Evolutionary conservation across 2,888 invertebrate genomes (phyloP).

Genomic region (Brachyopa scutellaris): DNA sequence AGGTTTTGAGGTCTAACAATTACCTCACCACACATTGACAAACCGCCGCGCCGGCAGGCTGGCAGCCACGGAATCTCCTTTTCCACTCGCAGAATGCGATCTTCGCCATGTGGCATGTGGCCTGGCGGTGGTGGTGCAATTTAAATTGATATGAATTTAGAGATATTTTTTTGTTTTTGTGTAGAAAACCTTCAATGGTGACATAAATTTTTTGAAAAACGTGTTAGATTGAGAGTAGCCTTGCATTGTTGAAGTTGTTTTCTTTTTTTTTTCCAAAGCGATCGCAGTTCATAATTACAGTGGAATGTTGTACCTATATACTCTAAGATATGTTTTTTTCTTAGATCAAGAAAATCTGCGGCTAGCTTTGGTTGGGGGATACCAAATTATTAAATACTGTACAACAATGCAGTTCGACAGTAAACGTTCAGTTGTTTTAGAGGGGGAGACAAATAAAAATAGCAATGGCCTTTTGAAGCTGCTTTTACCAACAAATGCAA

Average conservation of each 20-base stretch:
- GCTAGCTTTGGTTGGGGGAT: background rate
- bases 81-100: constrained; percentile 38
- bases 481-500: too few relatives aligned
- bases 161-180: constrained; percentile 23
- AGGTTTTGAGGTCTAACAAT: constrained; percentile 54
- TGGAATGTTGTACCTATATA: constrained; percentile 37
- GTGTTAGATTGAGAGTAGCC: constrained; percentile 43
- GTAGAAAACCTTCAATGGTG: constrained; percentile 49
- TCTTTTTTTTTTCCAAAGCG: background rate
- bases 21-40: constrained; percentile 48
- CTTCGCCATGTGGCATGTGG: constrained; percentile 55
- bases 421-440: too few relatives aligned
- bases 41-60: too few relatives aligned
- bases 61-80: constrained; percentile 48
- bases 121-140: constrained; percentile 38
- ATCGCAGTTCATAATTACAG: constrained; percentile 23
- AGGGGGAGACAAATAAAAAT: too few relatives aligned
- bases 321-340: constrained; percentile 12
- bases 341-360: constrained; percentile 1
- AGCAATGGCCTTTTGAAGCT: too few relatives aligned
- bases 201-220: constrained; percentile 43
- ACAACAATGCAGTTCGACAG: too few relatives aligned
- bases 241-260: constrained; percentile 21
- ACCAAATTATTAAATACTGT: too few relatives aligned
- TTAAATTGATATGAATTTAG: constrained; percentile 55